Base-by-base conservation (phyloP, 2,888 invertebrate genomes). In the Amitus sp. region DNA sequence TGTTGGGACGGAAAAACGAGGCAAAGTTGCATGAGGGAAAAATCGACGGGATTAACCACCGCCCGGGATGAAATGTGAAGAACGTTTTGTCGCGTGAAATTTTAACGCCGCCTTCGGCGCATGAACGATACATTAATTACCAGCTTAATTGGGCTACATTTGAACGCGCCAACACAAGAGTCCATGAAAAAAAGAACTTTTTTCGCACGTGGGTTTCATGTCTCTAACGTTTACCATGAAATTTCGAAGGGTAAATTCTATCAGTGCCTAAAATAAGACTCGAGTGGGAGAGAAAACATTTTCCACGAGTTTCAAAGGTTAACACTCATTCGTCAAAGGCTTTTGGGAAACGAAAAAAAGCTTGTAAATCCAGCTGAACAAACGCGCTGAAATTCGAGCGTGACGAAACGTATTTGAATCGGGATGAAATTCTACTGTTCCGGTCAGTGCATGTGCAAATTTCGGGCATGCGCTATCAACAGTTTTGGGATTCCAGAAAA, bases 291-390 rank as follows among this genome's bases (percentile, higher is more conserved):
- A 23, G 4, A 7, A 23, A 23, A 23, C 23, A 23, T 23, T 23
- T 7, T n/a, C 4, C 4, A 7, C 23, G 23, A 23, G 7, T 5
- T 5, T 23, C 4, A 7, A 23, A 23, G 7, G 23, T 23, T 5
- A 23, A 23, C 20, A 54, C 49, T 57, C 57, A 56, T 62, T 62
- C 55, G 49, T 49, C 42, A 52, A 47, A 54, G 62, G 57, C 47
- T 54, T 45, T 46, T 27, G 39, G 54, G 39, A 43, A 46, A 45
- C 39, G 42, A 33, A 53, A 47, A 46, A 54, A 54, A 43, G n/a
- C 30, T 28, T 15, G 15, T 30, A 9, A 46, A 17, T 27, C 5
- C 15, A 6, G 15, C 15, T 2, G 9, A 42, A 42, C 42, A 42
- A 42, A 13, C 18, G 20, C 20, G 20, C 20, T 18, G 15, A 19